A percentile compares a stretch with the other conserved stretches of the same genome.
phyloP scores from a whole-genome alignment of 2,888 invertebrate genomes.

The Tenthredo livida region DNA sequence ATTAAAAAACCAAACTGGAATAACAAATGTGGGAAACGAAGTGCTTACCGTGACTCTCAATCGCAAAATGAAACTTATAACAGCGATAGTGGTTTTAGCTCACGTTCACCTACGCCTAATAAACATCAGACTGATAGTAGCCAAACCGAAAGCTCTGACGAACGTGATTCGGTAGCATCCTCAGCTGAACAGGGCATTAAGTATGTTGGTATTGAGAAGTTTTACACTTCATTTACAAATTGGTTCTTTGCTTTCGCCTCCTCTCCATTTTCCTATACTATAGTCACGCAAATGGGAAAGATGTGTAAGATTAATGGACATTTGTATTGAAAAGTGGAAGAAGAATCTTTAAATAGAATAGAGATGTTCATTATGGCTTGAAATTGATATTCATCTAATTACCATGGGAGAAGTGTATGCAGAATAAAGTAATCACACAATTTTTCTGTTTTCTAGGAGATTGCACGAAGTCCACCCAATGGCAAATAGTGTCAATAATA shows the following conservation, averaged over 20 bases:
- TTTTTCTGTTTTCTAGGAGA: conserved; percentile 63
- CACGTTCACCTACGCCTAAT: conserved; percentile 75
- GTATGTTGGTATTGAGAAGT: conserved; percentile 62
- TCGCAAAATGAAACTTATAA: conserved; percentile 66
- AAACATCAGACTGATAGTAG: conserved; percentile 71
- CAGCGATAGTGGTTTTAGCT: conserved; percentile 75
- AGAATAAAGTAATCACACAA: conserved; percentile 8
- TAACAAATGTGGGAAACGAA: conserved; percentile 60
- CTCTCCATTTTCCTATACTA: background rate
- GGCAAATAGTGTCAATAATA: conserved; percentile 55
- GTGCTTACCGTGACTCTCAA: conserved; percentile 64
- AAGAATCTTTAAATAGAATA: background rate
- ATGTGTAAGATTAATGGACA: background rate
- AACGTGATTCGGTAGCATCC: conserved; percentile 72
- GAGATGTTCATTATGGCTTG: conserved; percentile 21
- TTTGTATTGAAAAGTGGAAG: background rate
- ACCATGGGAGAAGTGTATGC: background rate
- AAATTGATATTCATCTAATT: background rate
- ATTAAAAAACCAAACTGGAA: conserved; percentile 70
- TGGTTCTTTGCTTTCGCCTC: background rate
- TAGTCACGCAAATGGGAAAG: background rate
- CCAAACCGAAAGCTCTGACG: conserved; percentile 74
- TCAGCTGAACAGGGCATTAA: conserved; percentile 69
- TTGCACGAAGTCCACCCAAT: conserved; percentile 62
- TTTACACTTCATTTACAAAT: background rate